Base-by-base conservation (phyloP, 2,797 vertebrate genomes). In the Gymnothorax javanicus region DNA sequence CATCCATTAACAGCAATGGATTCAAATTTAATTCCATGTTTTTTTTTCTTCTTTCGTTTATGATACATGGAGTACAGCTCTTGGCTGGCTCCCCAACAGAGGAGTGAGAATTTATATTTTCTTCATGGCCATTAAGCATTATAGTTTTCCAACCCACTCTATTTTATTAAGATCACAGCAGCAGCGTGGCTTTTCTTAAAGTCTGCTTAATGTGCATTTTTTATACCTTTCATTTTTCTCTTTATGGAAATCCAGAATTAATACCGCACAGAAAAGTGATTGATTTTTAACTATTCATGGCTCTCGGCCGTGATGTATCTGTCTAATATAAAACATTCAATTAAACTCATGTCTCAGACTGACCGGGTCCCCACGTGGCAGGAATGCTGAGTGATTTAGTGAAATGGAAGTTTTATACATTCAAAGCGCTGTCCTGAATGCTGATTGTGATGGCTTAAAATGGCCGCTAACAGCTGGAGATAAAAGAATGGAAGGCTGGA, bases 201-300 rank as follows among this genome's bases (percentile, higher is more conserved):
- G 75, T 2, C 17, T 79, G 33, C 13, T 79, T 79, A 79, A 50
- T 43, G 43, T 73, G 71, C 71, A 33, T 75, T 43, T 43, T 43
- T 15, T 33, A 75, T 75, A 33, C 43, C 27, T 25, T 23, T 25
- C n/a, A 69, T 69, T 60, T 60, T 17, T 23, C 64, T 25, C 64
- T 69, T 69, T n/a, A 69, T 69, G 64, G 71, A 43, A 75, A 75
- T 75, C 13, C 71, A 43, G 71, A 75, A 75, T 43, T 43, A 75
- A 75, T 75, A 75, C 13, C 15, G 71, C 33, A 15, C 33, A 43
- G 67, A 27, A 25, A 69, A 75, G 43, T 13, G 15, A 43, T 33
- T 33, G 12, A 12, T 73, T 73, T 12, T 43, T 3, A 75, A 75
- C 71, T 75, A 75, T 75, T 75, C 71, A 43, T 43, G 4, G 71